A percentile compares a stretch with the other conserved stretches of the same genome.
phyloP scores from a whole-genome alignment of 2,888 invertebrate genomes.

The Scaeva pyrastri region DNA sequence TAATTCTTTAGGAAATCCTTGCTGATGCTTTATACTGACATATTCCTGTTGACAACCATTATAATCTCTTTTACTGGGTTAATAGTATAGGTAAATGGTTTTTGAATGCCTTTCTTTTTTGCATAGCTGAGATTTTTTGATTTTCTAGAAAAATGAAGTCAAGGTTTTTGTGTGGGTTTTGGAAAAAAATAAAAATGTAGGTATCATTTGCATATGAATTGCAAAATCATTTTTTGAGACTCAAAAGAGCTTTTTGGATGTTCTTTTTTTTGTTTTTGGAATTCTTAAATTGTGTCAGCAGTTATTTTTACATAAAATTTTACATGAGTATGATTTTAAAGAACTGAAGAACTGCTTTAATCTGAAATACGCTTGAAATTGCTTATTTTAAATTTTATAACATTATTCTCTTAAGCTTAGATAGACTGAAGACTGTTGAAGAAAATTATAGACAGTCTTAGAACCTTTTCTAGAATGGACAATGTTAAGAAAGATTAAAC shows the following conservation, averaged over 20 bases:
- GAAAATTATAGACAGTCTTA: no score
- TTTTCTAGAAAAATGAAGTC: not conserved
- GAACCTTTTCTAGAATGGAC: no score
- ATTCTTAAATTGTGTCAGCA: not conserved
- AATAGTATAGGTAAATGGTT: constrained; percentile 46
- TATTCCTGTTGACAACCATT: constrained; percentile 59
- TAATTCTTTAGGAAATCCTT: constrained; percentile 34
- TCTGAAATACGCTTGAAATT: no score
- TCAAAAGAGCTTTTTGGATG: not conserved
- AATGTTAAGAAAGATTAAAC: no score
- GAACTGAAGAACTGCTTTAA: no score
- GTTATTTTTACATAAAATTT: no score
- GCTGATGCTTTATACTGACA: constrained; percentile 58
- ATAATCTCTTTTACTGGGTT: constrained; percentile 46
- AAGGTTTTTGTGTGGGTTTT: not conserved
- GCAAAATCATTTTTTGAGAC: not conserved
- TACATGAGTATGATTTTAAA: no score
- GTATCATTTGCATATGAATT: not conserved
- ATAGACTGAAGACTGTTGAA: no score
- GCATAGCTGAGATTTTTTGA: not conserved
- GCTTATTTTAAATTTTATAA: no score
- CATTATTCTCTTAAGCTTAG: no score
- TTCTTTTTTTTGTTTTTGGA: not conserved
- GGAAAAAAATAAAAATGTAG: not conserved
- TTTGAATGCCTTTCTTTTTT: constrained; percentile 11